Percentiles rank a stretch among this genome's conserved stretches.
Evolutionary conservation across 1,140 invertebrate species (phyloP).

Genomic region (Ceratina calcarata): DNA sequence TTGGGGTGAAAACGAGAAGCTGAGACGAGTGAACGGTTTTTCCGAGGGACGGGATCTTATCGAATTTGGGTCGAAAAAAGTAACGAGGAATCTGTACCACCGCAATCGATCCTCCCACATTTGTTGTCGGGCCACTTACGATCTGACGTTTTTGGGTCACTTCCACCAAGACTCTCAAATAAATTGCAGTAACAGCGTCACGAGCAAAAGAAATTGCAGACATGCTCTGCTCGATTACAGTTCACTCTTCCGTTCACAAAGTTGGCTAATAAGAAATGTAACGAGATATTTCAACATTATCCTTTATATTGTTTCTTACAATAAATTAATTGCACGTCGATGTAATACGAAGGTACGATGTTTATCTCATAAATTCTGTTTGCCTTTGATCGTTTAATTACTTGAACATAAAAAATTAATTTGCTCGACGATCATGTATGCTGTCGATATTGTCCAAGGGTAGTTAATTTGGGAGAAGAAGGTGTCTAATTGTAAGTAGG

Average conservation of each 20-base stretch:
- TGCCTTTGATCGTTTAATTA: no score
- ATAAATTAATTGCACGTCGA: no score
- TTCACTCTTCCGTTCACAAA: no score
- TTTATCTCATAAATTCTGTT: no score
- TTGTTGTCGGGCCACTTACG: slow-evolving; percentile 27
- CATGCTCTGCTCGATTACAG: no score
- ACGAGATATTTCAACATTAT: no score
- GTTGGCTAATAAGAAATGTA: no score
- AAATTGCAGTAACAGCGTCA: slow-evolving; percentile 22
- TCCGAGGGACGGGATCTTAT: slow-evolving; percentile 1
- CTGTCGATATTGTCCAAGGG: neutral
- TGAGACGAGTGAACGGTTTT: slow-evolving; percentile 1
- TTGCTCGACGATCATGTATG: neutral
- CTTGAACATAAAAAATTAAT: neutral
- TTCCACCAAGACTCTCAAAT: slow-evolving; percentile 1
- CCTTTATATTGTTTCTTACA: no score
- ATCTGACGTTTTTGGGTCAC: slow-evolving; percentile 28
- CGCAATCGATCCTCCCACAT: slow-evolving; percentile 4
- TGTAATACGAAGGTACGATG: no score
- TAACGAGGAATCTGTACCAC: slow-evolving; percentile 29
- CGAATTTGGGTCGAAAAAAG: slow-evolving; percentile 41
- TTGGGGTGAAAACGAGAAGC: slow-evolving; percentile 18
- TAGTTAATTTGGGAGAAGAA: slow-evolving; percentile 8
- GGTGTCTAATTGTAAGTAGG: neutral
- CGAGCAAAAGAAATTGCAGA: neutral